Conservation (phyloP, 2,888 invertebrate genomes). For the Dexiosoma caninum region DNA sequence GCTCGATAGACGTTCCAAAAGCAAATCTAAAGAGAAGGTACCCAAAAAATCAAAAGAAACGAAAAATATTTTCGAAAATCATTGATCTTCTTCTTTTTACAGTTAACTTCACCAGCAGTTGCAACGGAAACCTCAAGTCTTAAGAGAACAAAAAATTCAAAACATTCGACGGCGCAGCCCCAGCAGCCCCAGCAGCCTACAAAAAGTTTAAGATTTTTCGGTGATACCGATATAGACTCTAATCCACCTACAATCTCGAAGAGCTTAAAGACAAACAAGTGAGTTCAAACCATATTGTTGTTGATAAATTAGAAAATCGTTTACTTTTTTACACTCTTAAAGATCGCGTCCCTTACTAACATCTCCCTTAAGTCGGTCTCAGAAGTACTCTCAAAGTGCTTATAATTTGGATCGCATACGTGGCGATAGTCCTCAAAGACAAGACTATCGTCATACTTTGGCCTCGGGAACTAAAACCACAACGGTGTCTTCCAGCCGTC, state of each 20-base stretch:
- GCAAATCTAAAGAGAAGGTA: constrained; percentile 79
- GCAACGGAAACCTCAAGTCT: constrained; percentile 71
- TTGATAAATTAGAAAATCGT: not conserved
- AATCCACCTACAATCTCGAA: constrained; percentile 80
- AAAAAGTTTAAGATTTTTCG: constrained; percentile 89
- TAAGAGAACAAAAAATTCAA: constrained; percentile 70
- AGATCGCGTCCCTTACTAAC: constrained; percentile 70
- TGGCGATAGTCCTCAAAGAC: constrained; percentile 65
- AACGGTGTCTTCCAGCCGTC: constrained; percentile 65
- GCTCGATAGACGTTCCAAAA: constrained; percentile 84
- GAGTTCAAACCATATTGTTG: constrained; percentile 14
- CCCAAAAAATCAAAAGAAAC: not conserved
- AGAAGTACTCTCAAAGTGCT: constrained; percentile 77
- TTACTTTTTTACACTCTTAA: not conserved
- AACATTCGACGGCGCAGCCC: constrained; percentile 39
- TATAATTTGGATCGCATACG: constrained; percentile 75
- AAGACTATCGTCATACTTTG: constrained; percentile 70
- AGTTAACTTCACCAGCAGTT: constrained; percentile 69
- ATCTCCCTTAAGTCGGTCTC: constrained; percentile 68
- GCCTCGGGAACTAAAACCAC: constrained; percentile 62
- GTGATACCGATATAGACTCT: constrained; percentile 89
- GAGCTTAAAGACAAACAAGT: constrained; percentile 72
- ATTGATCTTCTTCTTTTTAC: not conserved
- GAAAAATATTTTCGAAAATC: not conserved
- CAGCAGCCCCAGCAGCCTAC: constrained; percentile 65